A percentile compares a stretch with the other conserved stretches of the same genome.
Evolutionary conservation across 2,113 vertebrate genomes (phyloP).

Genomic region (Cyprinodon brontotheroides): DNA sequence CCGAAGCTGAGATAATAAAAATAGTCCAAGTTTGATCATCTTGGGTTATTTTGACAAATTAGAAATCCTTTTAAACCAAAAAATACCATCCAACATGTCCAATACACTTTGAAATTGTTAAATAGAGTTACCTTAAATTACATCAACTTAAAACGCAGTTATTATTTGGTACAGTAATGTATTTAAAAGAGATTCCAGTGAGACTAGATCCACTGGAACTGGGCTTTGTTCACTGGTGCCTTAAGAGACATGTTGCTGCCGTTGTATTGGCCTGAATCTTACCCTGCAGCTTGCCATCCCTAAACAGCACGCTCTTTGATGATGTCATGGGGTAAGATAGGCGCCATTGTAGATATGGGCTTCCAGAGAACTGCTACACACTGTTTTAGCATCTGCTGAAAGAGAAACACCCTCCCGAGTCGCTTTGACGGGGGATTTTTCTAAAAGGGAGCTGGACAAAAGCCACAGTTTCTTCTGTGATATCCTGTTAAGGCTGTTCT

Average conservation of each 20-base stretch:
- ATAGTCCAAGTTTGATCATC: not conserved
- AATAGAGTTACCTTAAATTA: too few relatives aligned
- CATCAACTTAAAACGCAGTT: too few relatives aligned
- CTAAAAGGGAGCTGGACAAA: conserved; percentile 76
- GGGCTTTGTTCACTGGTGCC: conserved; percentile 72
- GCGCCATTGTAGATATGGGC: conserved; percentile 74
- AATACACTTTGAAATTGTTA: not conserved
- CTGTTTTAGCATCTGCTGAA: conserved; percentile 80
- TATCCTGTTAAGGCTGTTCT: conserved; percentile 85
- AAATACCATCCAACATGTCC: not conserved
- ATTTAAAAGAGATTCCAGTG: conserved; percentile 61
- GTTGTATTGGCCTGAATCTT: conserved; percentile 74
- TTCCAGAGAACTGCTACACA: conserved; percentile 71
- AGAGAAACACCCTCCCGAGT: conserved; percentile 75
- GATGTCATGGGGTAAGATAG: conserved; percentile 80
- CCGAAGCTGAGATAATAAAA: not conserved
- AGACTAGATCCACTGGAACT: conserved; percentile 57
- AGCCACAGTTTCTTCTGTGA: conserved; percentile 83
- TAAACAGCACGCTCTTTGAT: conserved; percentile 75
- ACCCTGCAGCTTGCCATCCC: conserved; percentile 63
- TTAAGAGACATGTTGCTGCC: conserved; percentile 69
- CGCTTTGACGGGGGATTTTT: conserved; percentile 76
- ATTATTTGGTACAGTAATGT: conserved; percentile 23
- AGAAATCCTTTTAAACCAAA: not conserved
- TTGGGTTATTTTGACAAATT: not conserved